Evolutionary conservation across 1,140 invertebrate species (phyloP), one percentile per base, ranked within the genome.

Genomic region (Chlorops oryzae): DNA sequence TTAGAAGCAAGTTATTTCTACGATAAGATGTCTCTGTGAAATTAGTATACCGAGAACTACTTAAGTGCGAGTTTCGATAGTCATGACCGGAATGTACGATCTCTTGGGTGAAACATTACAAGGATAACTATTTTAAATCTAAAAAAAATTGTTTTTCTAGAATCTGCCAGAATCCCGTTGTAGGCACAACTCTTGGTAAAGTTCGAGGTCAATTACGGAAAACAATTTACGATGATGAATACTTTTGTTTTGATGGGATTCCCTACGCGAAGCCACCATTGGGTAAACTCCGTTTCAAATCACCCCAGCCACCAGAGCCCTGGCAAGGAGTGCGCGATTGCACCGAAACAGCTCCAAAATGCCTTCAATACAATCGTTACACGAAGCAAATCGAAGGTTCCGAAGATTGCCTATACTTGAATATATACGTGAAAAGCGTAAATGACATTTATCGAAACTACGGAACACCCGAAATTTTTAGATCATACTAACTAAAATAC

Each of bases 241-340:
- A 51, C 20, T 69, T 62, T 22, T 51, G 38, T 3, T 70, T 70
- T 10, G 63, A 65, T 50, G 65, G 65, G 22, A 61, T 68, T 12
- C 17, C 78, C 59, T 62, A 76, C 70, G 52, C 83, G 0, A 62
- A 77, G 42, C 80, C 84, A 5, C 86, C 83, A 9, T 46, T 85
- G 13, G 82, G 79, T 13, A 58, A 75, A 0, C 60, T 85, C 3
- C 78, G 85, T 52, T 87, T 87, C 59, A 76, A 78, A 62, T 55
- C 58, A 5, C 65, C 65, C 0, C 55, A 59, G 4, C 55, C 55
- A 10, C 18, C 47, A 0, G 28, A 48, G 3, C 46, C 57, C 2
- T 65, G 65, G 65, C 7, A 50, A 21, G 62, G 52, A 0, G 40
- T 65, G 18, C 47, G 48, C 2, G 65, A 68, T 28, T 63, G 65